These are phyloP conservation scores for Allacma fusca DNA, from an alignment of 2,888 invertebrate species.

Conservation along the genomic window DNA sequence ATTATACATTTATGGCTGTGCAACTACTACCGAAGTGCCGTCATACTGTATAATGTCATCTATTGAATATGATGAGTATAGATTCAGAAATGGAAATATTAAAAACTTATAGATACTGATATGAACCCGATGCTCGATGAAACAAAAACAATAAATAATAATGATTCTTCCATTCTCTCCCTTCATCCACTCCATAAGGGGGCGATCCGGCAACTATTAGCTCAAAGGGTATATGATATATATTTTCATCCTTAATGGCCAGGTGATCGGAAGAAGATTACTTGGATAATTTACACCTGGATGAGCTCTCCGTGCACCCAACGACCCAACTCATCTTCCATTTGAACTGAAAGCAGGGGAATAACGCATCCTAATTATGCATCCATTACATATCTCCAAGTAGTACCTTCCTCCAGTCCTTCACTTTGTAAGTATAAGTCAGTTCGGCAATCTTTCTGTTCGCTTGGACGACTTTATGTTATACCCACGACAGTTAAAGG, in stretches of 20 bases:
- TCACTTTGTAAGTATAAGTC: background rate
- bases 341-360: background rate
- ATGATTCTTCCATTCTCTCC: slow-evolving; percentile 37
- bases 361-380: background rate
- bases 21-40: too few relatives aligned
- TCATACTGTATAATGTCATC: background rate
- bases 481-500: too few relatives aligned
- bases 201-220: slow-evolving; percentile 31
- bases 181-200: slow-evolving; percentile 38
- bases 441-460: too few relatives aligned
- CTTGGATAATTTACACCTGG: slow-evolving; percentile 59
- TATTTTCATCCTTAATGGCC: slow-evolving; percentile 46
- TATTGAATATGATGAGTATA: background rate
- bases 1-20: too few relatives aligned
- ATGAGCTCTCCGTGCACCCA: slow-evolving; percentile 30
- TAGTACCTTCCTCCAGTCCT: background rate
- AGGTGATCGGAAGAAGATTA: slow-evolving; percentile 50
- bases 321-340: slow-evolving; percentile 33
- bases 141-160: slow-evolving; percentile 41
- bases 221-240: slow-evolving; percentile 44
- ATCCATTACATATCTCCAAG: background rate
- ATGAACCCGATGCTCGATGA: slow-evolving; percentile 23
- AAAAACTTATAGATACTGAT: background rate
- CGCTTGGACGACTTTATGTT: too few relatives aligned
- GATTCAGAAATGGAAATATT: background rate